A percentile compares a stretch with the other conserved stretches of the same genome.
These are phyloP conservation scores for Hipposideros armiger DNA, from an alignment of 2,113 vertebrate genomes.

Conservation along the genomic window DNA sequence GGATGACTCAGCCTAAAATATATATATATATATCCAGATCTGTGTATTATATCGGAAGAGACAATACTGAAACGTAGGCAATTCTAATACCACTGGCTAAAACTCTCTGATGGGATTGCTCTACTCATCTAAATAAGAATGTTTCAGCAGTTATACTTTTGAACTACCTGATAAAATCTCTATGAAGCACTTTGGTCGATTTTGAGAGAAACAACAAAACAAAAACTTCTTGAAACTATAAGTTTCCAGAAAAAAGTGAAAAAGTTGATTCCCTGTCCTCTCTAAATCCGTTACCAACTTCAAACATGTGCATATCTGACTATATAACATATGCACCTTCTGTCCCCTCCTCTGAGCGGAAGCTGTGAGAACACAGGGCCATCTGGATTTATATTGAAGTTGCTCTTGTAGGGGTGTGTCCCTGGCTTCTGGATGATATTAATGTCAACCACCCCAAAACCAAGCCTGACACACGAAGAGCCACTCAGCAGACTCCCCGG, in stretches of 20 bases:
- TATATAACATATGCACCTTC: not conserved
- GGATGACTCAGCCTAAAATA: no score
- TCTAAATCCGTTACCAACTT: not conserved
- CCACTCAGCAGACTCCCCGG: not conserved
- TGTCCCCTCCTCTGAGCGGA: not conserved
- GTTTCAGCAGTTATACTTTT: not conserved
- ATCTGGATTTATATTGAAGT: not conserved
- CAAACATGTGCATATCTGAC: not conserved
- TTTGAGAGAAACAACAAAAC: constrained; percentile 30
- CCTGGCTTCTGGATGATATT: not conserved
- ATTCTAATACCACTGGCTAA: not conserved
- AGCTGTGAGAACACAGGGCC: not conserved
- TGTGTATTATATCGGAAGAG: not conserved
- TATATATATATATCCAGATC: no score
- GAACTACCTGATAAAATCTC: not conserved
- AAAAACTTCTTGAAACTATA: not conserved
- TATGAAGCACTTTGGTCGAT: not conserved
- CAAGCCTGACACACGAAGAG: not conserved
- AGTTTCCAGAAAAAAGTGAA: not conserved
- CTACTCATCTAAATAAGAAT: not conserved
- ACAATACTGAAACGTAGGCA: not conserved
- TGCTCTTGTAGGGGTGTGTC: not conserved
- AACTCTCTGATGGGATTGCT: not conserved
- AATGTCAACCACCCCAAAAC: not conserved
- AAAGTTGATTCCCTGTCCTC: not conserved